These are phyloP conservation scores for Dallia pectoralis DNA, from an alignment of 2,797 vertebrate genomes.

Conservation along the genomic window DNA sequence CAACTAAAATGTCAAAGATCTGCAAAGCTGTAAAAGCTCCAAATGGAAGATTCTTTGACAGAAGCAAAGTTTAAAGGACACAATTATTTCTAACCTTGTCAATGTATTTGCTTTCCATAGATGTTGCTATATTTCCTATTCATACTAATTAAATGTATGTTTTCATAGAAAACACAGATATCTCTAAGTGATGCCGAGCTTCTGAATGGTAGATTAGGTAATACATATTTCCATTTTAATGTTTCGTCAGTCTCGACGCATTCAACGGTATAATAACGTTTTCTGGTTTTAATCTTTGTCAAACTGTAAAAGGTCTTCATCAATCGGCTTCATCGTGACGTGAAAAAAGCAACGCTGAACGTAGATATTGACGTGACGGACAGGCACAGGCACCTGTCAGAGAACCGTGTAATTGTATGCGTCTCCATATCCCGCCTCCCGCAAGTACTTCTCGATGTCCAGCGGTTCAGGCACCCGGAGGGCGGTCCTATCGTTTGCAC, in stretches of 20 bases:
- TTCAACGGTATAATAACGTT: neutral
- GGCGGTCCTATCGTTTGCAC: constrained; percentile 72
- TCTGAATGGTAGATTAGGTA: too few species aligned
- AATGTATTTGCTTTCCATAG: too few species aligned
- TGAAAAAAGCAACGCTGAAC: neutral
- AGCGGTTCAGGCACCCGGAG: constrained; percentile 77
- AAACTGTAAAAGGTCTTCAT: neutral
- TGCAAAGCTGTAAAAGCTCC: too few species aligned
- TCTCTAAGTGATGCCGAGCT: too few species aligned
- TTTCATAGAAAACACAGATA: too few species aligned
- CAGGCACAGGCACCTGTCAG: constrained; percentile 62
- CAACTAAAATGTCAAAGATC: too few species aligned
- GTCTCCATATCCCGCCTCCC: constrained; percentile 76
- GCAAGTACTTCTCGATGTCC: constrained; percentile 78
- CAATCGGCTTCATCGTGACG: neutral
- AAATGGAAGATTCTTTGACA: too few species aligned
- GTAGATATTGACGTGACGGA: neutral
- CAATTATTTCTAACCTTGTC: too few species aligned
- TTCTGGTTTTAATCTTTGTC: neutral
- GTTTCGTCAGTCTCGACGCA: neutral
- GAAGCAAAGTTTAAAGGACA: too few species aligned
- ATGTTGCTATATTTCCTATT: too few species aligned
- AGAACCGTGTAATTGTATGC: constrained; percentile 73
- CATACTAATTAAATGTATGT: too few species aligned
- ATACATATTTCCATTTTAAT: neutral